Evolutionary conservation across 2,888 invertebrate genomes (phyloP).

Genomic region (Parasteatoda lunata): DNA sequence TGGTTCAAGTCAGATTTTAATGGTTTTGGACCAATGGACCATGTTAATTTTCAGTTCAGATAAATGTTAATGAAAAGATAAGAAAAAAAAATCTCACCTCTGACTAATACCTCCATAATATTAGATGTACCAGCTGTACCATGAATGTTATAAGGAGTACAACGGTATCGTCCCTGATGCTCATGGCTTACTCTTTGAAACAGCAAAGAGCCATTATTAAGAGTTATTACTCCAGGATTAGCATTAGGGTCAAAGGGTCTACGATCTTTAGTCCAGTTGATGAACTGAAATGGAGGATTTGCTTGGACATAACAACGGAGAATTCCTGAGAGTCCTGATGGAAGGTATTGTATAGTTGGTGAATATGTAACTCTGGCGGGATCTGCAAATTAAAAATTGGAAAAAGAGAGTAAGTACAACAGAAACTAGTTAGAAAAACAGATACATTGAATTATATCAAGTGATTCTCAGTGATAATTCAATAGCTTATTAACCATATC

Average conservation of each 20-base stretch:
- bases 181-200: conserved; percentile 83
- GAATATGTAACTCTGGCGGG: conserved; percentile 97
- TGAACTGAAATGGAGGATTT: conserved; percentile 94
- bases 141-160: conserved; percentile 83
- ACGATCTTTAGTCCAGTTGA: conserved; percentile 98
- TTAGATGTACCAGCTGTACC: conserved; percentile 82
- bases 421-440: not conserved
- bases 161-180: conserved; percentile 87
- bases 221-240: conserved; percentile 92
- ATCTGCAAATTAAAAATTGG: conserved; percentile 79
- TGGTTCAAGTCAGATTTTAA: too few species aligned
- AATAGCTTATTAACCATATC: too few species aligned
- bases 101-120: conserved; percentile 80
- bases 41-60: too few species aligned
- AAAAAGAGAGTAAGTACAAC: not conserved
- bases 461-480: too few species aligned
- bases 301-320: conserved; percentile 98
- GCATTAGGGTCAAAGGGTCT: conserved; percentile 92
- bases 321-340: conserved; percentile 87
- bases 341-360: conserved; percentile 94
- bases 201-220: conserved; percentile 94
- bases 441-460: not conserved
- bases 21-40: too few species aligned
- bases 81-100: conserved; percentile 72
- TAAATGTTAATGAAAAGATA: not conserved